Conservation (phyloP, 2,797 vertebrate species). For the Paedocypris micromegethes region DNA sequence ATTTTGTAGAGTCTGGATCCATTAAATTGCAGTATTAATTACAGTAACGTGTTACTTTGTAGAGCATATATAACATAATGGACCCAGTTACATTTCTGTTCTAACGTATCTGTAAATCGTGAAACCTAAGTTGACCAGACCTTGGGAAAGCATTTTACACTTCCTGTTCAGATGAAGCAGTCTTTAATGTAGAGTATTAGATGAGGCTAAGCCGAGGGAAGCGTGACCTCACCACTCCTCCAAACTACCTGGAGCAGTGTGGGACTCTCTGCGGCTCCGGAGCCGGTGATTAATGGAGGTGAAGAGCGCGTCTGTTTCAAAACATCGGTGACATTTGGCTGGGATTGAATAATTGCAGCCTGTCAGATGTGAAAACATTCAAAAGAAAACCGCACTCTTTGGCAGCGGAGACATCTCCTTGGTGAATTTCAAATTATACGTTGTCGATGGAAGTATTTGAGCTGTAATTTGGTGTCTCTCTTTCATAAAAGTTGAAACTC, state of each 20-base stretch:
- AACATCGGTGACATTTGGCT: constrained; percentile 72
- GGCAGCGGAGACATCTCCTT: constrained; percentile 67
- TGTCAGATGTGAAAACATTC: constrained; percentile 80
- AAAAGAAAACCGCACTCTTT: constrained; percentile 64
- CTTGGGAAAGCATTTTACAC: constrained; percentile 15
- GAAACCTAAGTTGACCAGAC: constrained; percentile 10
- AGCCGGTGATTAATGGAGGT: constrained; percentile 42
- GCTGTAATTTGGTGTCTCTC: constrained; percentile 89
- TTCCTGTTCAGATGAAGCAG: constrained; percentile 25
- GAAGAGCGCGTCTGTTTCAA: constrained; percentile 37
- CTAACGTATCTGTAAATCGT: constrained; percentile 3
- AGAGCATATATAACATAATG: background rate
- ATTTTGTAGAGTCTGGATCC: too few species aligned
- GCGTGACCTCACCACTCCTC: constrained; percentile 16
- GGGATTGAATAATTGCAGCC: constrained; percentile 88
- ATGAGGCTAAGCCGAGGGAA: constrained; percentile 9
- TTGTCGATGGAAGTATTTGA: constrained; percentile 85
- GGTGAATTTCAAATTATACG: constrained; percentile 86
- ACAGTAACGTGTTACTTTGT: too few species aligned
- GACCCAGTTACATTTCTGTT: background rate
- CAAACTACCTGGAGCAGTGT: constrained; percentile 32
- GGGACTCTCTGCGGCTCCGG: constrained; percentile 28
- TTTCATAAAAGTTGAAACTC: constrained; percentile 71
- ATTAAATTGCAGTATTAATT: too few species aligned
- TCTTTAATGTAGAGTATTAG: constrained; percentile 17